phyloP scores from a whole-genome alignment of 2,888 invertebrate species.

The Myathropa florea region DNA sequence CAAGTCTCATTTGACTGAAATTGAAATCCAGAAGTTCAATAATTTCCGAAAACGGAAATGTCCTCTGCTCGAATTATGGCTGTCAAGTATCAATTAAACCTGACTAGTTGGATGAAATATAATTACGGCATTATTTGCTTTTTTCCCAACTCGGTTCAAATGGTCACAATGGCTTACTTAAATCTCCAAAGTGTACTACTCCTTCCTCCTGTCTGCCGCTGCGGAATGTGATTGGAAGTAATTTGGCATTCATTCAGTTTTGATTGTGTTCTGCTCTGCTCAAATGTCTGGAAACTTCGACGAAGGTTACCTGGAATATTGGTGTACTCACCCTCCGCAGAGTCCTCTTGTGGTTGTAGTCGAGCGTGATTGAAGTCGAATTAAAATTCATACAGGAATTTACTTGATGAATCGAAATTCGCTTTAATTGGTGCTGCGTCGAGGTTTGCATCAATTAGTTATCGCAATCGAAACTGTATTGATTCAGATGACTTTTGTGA shows the following conservation, averaged over 20 bases:
- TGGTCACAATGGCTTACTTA: not conserved
- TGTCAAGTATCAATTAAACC: not conserved
- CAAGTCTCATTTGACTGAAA: not conserved
- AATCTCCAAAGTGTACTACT: not conserved
- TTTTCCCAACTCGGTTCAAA: not conserved
- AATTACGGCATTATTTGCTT: not conserved
- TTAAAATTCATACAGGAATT: not conserved
- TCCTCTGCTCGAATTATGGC: not conserved
- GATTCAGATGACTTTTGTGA: not conserved
- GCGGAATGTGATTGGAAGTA: not conserved
- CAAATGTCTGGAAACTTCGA: not conserved
- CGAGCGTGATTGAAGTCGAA: not conserved
- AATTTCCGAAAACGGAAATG: not conserved
- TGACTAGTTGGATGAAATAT: not conserved
- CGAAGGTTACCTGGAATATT: constrained; percentile 1
- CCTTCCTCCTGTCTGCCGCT: not conserved
- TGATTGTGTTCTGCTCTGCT: not conserved
- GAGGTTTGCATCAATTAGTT: not conserved
- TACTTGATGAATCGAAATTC: not conserved
- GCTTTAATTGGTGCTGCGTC: not conserved
- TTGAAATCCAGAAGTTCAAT: not conserved
- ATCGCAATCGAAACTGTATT: not conserved
- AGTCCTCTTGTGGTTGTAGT: not conserved
- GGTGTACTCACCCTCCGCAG: not conserved
- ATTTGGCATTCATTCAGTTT: not conserved